Base-by-base conservation (phyloP, 2,113 vertebrate genomes). In the zebrafish (Danio rerio) region DNA sequence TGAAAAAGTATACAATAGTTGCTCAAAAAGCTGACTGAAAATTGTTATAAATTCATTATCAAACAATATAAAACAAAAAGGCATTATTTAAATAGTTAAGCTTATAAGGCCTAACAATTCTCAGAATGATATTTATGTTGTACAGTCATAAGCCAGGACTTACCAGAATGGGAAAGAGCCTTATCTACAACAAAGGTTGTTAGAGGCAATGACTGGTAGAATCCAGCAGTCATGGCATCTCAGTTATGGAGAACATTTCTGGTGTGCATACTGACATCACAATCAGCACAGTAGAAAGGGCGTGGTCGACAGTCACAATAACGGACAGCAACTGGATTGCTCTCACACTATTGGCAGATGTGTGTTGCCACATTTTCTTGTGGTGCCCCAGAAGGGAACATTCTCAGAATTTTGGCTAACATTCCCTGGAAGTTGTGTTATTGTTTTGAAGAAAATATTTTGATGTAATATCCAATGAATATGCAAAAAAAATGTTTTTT, bases 81-180 rank as follows among this genome's bases (percentile, higher is more conserved):
- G 31, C 31, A 42, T 65, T 4, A 42, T 65, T 42, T 43, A 43
- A 42, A 43, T 43, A 42, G 8, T 59, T 18, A 18, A 59, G 8
- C 56, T 20, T 59, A 59, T 59, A 16, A 59, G 52, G 56, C 56
- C 8, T 59, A n/a, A 59, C 56, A 0, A 20, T 20, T 59, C n/a
- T 59, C 2, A 59, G 8, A 59, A 59, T 20, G 3, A 20, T 4
- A 20, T 53, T 11, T 53, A 53, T 20, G 4, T 43, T 43, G 13
- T 66, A 43, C 42, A 66, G 6, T 45, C 13, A 66, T 42, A 66
- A 66, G 43, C 63, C 42, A 45, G 13, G 45, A 66, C 63, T 68
- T 68, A 68, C 63, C 63, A 45, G 40, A 45, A n/a, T 68, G 15
- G 40, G 63, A 45, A 43, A 68, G 40, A n/a, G 63, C 63, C 16